A percentile compares a stretch with the other conserved stretches of the same genome.
phyloP scores from a whole-genome alignment of 2,888 invertebrate genomes.

The Zygothrica quintamaculata region DNA sequence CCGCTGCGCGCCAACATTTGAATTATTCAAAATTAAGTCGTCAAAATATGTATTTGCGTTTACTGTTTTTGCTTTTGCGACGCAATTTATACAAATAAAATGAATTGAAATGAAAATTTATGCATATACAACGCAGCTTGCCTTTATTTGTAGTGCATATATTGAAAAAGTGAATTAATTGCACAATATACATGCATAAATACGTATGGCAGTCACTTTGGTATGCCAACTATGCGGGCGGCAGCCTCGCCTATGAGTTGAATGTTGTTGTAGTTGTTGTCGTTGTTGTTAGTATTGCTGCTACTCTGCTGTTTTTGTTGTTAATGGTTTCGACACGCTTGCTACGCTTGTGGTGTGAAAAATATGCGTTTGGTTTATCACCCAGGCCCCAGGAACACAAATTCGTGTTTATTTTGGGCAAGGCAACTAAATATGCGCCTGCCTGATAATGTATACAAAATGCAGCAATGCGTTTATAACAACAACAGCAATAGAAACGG shows the following conservation, averaged over 20 bases:
- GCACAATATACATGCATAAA: conserved; percentile 66
- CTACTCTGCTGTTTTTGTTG: conserved; percentile 29
- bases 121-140: conserved; percentile 29
- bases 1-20: conserved; percentile 61
- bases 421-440: conserved; percentile 50
- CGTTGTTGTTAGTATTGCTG: conserved; percentile 39
- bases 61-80: conserved; percentile 41
- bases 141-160: conserved; percentile 58
- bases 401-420: conserved; percentile 65
- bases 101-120: conserved; percentile 58
- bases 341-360: conserved; percentile 69
- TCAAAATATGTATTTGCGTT: conserved; percentile 34
- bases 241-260: conserved; percentile 51
- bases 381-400: conserved; percentile 45
- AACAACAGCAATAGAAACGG: conserved; percentile 34
- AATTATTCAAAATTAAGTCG: conserved; percentile 42
- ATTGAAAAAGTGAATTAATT: conserved; percentile 74
- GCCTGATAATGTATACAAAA: conserved; percentile 62
- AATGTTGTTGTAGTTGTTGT: conserved; percentile 23
- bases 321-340: conserved; percentile 70
- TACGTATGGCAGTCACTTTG: conserved; percentile 64
- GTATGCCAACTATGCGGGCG: conserved; percentile 74
- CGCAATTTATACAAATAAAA: conserved; percentile 44
- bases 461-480: conserved; percentile 63
- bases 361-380: conserved; percentile 77